These are phyloP conservation scores for Nestor notabilis DNA, from an alignment of 2,113 vertebrate species.

Conservation along the genomic window DNA sequence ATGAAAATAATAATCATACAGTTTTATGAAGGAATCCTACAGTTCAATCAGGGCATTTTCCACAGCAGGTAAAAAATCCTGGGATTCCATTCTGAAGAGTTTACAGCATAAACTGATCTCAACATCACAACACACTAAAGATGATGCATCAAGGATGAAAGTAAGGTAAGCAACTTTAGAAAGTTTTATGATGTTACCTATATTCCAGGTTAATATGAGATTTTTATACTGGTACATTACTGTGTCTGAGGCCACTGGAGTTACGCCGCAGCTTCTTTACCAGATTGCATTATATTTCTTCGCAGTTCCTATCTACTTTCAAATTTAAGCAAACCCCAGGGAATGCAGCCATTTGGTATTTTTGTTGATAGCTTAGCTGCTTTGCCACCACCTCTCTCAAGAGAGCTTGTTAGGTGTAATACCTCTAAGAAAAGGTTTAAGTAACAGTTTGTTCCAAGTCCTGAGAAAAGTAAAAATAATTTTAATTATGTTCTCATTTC, in stretches of 20 bases:
- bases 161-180: background rate
- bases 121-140: background rate
- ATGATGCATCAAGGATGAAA: background rate
- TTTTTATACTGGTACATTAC: constrained; percentile 24
- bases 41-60: background rate
- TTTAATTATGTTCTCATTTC: constrained; percentile 59
- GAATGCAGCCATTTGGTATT: constrained; percentile 2
- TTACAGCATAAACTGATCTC: background rate
- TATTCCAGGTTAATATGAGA: constrained; percentile 17
- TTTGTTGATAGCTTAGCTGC: constrained; percentile 41
- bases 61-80: background rate
- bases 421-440: constrained; percentile 60
- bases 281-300: constrained; percentile 62
- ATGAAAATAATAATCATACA: background rate
- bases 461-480: constrained; percentile 57
- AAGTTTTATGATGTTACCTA: constrained; percentile 4
- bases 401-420: constrained; percentile 72
- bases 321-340: constrained; percentile 57
- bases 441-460: constrained; percentile 56
- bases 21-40: background rate
- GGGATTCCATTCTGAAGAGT: background rate
- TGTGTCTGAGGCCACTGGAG: background rate
- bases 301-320: constrained; percentile 49
- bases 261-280: constrained; percentile 27
- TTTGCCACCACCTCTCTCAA: constrained; percentile 43